These are phyloP conservation scores for Drosophila algonquin DNA, from an alignment of 2,888 invertebrate species.

Conservation along the genomic window DNA sequence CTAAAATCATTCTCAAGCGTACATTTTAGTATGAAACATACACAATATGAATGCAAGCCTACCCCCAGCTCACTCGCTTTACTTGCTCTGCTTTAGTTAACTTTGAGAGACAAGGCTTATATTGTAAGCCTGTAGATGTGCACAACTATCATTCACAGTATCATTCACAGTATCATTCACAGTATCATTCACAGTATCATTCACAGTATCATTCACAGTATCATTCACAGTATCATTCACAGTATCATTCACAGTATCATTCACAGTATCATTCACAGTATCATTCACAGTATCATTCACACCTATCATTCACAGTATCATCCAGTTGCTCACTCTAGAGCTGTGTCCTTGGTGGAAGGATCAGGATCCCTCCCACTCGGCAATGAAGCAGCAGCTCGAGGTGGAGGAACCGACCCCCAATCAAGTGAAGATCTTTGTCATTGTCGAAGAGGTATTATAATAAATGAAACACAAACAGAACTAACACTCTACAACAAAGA, in stretches of 20 bases:
- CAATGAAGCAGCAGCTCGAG: not conserved
- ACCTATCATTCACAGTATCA: constrained; percentile 46
- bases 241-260: constrained; percentile 57
- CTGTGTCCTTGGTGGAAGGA: constrained; percentile 20
- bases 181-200: constrained; percentile 57
- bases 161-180: constrained; percentile 48
- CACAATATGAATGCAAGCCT: no score
- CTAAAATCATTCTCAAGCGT: no score
- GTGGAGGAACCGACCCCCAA: no score
- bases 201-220: constrained; percentile 51
- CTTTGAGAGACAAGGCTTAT: constrained; percentile 75
- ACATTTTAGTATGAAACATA: no score
- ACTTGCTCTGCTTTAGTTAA: no score
- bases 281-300: constrained; percentile 70
- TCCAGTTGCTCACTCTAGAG: constrained; percentile 18
- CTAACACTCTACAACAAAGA: no score
- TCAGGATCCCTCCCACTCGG: not conserved
- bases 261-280: constrained; percentile 51
- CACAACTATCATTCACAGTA: constrained; percentile 62
- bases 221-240: constrained; percentile 59
- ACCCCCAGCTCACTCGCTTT: no score
- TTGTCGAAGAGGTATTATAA: no score
- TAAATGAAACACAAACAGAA: no score
- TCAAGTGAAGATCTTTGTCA: no score
- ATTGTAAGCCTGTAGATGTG: constrained; percentile 80